phyloP scores from a whole-genome alignment of 2,888 invertebrate species.

The Xestobium rufovillosum region DNA sequence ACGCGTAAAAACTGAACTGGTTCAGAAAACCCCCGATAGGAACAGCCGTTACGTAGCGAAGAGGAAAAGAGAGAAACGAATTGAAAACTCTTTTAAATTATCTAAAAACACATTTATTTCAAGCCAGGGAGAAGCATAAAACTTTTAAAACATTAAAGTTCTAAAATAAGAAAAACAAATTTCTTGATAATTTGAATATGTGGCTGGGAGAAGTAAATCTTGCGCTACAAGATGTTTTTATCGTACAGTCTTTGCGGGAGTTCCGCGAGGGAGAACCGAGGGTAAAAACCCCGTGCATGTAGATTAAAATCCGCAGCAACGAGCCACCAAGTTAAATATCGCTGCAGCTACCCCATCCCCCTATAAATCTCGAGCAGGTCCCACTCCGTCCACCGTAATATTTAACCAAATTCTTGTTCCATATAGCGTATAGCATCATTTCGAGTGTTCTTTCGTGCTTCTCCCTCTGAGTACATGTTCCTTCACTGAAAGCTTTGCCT shows the following conservation, averaged over 20 bases:
- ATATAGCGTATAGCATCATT: slow-evolving; percentile 42
- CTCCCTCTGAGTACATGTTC: too few species aligned
- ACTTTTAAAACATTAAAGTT: slow-evolving; percentile 34
- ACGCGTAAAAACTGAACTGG: too few species aligned
- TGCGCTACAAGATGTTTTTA: slow-evolving; percentile 47
- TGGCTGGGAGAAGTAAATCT: slow-evolving; percentile 46
- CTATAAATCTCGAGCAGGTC: slow-evolving; percentile 43
- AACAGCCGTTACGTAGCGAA: too few species aligned
- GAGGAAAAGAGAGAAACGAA: slow-evolving; percentile 18
- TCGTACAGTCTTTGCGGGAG: slow-evolving; percentile 40
- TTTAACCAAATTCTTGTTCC: slow-evolving; percentile 44
- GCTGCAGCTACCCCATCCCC: slow-evolving; percentile 33
- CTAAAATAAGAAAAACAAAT: slow-evolving; percentile 46
- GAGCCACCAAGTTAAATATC: slow-evolving; percentile 43
- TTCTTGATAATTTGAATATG: slow-evolving; percentile 49
- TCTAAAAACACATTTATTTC: slow-evolving; percentile 31
- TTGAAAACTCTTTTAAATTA: slow-evolving; percentile 22
- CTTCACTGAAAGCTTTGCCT: too few species aligned
- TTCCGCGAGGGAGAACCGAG: slow-evolving; percentile 37
- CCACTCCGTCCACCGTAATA: slow-evolving; percentile 42
- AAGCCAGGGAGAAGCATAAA: slow-evolving; percentile 27
- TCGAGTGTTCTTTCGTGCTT: too few species aligned
- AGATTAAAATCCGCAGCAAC: slow-evolving; percentile 45
- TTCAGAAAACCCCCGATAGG: too few species aligned
- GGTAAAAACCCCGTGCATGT: slow-evolving; percentile 44